Evolutionary conservation across 2,113 vertebrate genomes (phyloP).

Genomic region (Sarotherodon lohbergeri): DNA sequence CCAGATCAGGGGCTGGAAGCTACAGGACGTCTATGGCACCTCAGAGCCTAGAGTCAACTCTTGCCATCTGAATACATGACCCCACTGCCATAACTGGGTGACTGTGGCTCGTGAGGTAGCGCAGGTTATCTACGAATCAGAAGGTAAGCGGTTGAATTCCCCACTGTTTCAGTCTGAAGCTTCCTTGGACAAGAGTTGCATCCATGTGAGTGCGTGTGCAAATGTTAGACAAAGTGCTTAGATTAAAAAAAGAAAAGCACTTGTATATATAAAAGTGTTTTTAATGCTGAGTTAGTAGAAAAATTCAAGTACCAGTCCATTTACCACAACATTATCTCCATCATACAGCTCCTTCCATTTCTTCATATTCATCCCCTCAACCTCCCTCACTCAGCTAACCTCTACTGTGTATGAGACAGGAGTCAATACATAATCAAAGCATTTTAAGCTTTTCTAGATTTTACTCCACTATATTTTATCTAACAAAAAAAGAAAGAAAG

Average conservation of each 20-base stretch:
- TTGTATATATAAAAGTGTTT: background rate
- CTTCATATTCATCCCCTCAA: background rate
- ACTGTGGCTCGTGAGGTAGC: background rate
- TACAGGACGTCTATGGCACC: slow-evolving; percentile 84
- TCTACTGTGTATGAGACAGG: background rate
- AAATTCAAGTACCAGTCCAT: background rate
- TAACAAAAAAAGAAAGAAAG: background rate
- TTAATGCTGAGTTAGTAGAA: background rate
- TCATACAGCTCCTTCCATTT: background rate
- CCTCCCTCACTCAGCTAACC: background rate
- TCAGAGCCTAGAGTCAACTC: slow-evolving; percentile 72
- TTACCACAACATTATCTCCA: slow-evolving; percentile 5
- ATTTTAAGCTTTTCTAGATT: background rate
- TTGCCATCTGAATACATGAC: slow-evolving; percentile 66
- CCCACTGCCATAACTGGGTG: slow-evolving; percentile 13
- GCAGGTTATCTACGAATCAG: background rate
- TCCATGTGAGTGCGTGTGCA: no score
- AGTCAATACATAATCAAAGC: background rate
- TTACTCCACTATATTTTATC: background rate
- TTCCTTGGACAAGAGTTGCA: background rate
- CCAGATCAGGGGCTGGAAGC: slow-evolving; percentile 89
- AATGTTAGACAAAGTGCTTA: no score
- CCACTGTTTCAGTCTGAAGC: background rate
- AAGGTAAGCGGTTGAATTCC: background rate
- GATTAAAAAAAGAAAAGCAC: background rate